Percentiles rank a stretch among this genome's conserved stretches.
Evolutionary conservation across 2,888 invertebrate genomes (phyloP).

Genomic region (Globia sparganii): DNA sequence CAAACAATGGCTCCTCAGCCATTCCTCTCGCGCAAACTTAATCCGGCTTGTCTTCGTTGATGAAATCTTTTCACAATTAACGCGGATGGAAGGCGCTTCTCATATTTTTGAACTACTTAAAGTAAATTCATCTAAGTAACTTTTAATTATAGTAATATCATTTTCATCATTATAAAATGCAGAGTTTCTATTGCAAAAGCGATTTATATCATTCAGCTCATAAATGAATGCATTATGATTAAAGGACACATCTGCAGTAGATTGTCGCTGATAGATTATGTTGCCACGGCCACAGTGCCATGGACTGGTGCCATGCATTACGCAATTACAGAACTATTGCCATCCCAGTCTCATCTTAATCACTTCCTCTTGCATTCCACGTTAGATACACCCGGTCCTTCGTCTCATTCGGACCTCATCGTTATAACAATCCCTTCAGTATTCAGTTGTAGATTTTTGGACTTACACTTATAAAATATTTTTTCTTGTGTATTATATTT

Average conservation of each 20-base stretch:
- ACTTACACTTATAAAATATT: conserved; percentile 1
- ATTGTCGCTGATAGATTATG: conserved; percentile 41
- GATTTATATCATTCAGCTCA: conserved; percentile 16
- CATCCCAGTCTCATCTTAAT: conserved; percentile 22
- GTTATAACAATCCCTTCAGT: conserved; percentile 16
- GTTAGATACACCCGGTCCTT: conserved; percentile 14
- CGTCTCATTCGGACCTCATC: conserved; percentile 10
- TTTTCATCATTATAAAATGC: not conserved
- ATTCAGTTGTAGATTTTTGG: not conserved
- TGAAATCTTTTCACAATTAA: conserved; percentile 19
- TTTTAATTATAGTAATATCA: not conserved
- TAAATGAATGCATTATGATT: conserved; percentile 29
- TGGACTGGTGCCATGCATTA: conserved; percentile 24
- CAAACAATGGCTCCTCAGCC: conserved; percentile 15
- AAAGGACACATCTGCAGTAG: conserved; percentile 50
- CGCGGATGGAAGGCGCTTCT: not conserved
- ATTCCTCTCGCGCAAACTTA: conserved; percentile 2
- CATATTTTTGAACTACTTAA: not conserved
- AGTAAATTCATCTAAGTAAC: not conserved
- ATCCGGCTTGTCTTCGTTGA: conserved; percentile 26
- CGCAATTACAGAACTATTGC: conserved; percentile 26
- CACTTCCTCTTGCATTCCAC: conserved; percentile 26
- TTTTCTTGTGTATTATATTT: not conserved
- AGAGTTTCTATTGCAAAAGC: not conserved
- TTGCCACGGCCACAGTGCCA: conserved; percentile 30